Conservation (phyloP, 2,888 invertebrate genomes). For the Myathropa florea region DNA sequence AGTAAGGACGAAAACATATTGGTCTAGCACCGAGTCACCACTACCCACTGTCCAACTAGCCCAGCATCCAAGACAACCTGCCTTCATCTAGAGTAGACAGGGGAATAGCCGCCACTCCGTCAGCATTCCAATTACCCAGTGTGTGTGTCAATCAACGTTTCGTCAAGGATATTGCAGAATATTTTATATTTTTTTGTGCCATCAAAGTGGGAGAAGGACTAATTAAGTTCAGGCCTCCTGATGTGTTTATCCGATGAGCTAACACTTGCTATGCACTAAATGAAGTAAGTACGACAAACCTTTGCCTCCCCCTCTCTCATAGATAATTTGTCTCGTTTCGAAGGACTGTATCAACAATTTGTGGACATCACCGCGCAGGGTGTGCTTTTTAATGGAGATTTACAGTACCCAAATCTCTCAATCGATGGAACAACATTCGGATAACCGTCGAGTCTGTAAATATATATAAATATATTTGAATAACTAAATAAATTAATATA, state of each 20-base stretch:
- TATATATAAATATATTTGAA: slow-evolving; percentile 75
- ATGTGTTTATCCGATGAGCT: slow-evolving; percentile 66
- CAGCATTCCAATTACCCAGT: not conserved
- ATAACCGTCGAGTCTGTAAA: slow-evolving; percentile 78
- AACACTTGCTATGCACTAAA: slow-evolving; percentile 81
- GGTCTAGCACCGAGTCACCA: slow-evolving; percentile 27
- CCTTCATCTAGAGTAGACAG: not conserved
- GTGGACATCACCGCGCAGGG: slow-evolving; percentile 81
- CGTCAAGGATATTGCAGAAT: slow-evolving; percentile 26
- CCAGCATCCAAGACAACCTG: not conserved
- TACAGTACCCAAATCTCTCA: slow-evolving; percentile 80
- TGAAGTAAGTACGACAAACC: slow-evolving; percentile 76
- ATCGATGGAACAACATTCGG: slow-evolving; percentile 77
- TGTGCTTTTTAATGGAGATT: slow-evolving; percentile 79
- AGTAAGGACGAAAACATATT: slow-evolving; percentile 12
- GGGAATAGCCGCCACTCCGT: not conserved
- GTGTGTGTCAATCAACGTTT: slow-evolving; percentile 47
- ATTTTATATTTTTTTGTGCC: slow-evolving; percentile 30
- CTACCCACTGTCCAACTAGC: slow-evolving; percentile 3
- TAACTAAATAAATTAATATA: slow-evolving; percentile 69
- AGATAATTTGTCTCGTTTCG: not conserved
- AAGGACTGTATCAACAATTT: slow-evolving; percentile 80
- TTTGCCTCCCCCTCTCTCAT: not conserved
- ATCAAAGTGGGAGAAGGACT: slow-evolving; percentile 60
- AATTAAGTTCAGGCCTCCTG: slow-evolving; percentile 55